Base-by-base conservation (phyloP, 2,113 vertebrate genomes). In the Macquaria australasica region DNA sequence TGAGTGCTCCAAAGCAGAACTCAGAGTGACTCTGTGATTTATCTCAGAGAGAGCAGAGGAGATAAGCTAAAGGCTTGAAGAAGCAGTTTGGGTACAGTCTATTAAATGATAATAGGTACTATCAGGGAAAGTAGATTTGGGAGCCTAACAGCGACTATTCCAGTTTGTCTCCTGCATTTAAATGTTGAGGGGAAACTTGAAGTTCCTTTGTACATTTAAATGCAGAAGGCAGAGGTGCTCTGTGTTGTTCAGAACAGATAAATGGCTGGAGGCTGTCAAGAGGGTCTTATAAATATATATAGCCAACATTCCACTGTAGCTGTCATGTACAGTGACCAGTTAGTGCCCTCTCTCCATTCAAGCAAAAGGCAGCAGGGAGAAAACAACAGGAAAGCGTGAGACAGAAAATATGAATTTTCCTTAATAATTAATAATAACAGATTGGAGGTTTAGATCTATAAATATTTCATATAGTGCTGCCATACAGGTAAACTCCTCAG, bases 51-150 rank as follows among this genome's bases (percentile, higher is more conserved):
- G 21, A 53, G 55, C 18, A 20, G 70, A 76, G 50, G 2, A 77
- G 51, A 85, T 85, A 78, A 76, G 48, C 41, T 25, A 56, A 72
- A 15, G 50, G 66, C 56, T 75, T 15, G 0, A 56, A 73, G 55
- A 75, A 31, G 53, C 81, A 73, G 67, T 63, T 74, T 63, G 41
- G 63, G 53, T 84, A 74, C 64, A 81, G 39, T 45, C 63, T 74
- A 78, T 83, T 77, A 85, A 85, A 80, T 53, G 85, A 88, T 86
- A 79, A 81, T 83, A 37, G 68, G 21, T 58, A 5, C 39, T 37
- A 28, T 73, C 9, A 18, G 59, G 6, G 43, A 63, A 82, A 56
- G n/a, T 43, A 70, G 56, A 73, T 76, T 70, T 64, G 14, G 41
- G 58, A 77, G 55, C 25, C 43, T 14, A 84, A 59, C 60, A 5